A percentile compares a stretch with the other conserved stretches of the same genome.
phyloP scores from a whole-genome alignment of 2,113 vertebrate species.

The Equus quagga region DNA sequence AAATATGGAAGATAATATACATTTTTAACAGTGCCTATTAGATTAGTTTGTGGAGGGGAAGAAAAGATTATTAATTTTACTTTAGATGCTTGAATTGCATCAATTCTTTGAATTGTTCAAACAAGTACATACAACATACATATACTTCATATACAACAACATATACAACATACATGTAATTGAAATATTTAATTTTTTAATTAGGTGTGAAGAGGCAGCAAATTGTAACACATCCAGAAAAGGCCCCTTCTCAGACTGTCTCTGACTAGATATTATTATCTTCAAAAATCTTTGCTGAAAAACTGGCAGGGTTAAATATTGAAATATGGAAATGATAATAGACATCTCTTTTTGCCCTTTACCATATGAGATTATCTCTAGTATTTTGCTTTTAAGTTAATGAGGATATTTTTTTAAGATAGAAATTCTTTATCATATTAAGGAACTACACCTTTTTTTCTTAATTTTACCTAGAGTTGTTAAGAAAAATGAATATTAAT shows the following conservation, averaged over 20 bases:
- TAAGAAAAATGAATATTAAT: conserved; percentile 35
- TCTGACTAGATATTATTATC: background rate
- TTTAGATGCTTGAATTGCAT: background rate
- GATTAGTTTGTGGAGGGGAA: background rate
- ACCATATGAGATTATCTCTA: background rate
- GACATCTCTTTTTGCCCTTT: background rate
- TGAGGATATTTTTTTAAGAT: background rate
- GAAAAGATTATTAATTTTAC: background rate
- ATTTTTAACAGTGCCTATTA: background rate
- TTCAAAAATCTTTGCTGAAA: background rate
- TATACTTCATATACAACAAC: no score
- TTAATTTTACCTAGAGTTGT: background rate
- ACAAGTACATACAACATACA: background rate
- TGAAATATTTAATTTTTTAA: conserved; percentile 12
- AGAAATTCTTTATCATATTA: conserved; percentile 11
- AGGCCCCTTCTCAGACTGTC: background rate
- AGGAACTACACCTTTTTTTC: background rate
- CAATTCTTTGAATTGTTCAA: no score
- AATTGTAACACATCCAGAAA: background rate
- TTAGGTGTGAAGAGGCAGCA: background rate
- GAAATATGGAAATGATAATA: background rate
- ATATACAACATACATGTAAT: background rate
- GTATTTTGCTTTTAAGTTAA: background rate
- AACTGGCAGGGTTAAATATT: background rate
- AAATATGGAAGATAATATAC: background rate